phyloP scores from a whole-genome alignment of 2,888 invertebrate genomes.

The Calliphora vomitoria region DNA sequence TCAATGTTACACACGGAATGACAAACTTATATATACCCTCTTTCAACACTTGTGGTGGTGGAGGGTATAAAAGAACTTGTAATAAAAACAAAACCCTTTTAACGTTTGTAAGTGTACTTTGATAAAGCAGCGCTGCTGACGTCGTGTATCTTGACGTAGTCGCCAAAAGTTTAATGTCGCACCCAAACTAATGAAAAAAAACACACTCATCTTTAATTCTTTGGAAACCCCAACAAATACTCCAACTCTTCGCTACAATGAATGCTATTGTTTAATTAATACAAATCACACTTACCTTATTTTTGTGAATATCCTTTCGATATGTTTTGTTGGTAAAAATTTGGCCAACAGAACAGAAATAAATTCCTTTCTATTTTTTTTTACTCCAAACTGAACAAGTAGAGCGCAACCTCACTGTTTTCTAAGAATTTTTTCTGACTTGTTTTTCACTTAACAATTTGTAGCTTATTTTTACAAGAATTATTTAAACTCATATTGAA shows the following conservation, averaged over 20 bases:
- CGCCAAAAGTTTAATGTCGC: slow-evolving; percentile 61
- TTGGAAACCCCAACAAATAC: slow-evolving; percentile 21
- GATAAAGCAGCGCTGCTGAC: slow-evolving; percentile 51
- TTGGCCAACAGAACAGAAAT: slow-evolving; percentile 27
- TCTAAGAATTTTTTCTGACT: slow-evolving; percentile 63
- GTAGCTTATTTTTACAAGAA: background rate
- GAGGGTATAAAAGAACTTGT: no score
- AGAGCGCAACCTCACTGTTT: slow-evolving; percentile 65
- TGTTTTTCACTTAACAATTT: slow-evolving; percentile 58
- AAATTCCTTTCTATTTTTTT: slow-evolving; percentile 59
- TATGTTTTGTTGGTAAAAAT: slow-evolving; percentile 28
- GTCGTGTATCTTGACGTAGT: slow-evolving; percentile 29
- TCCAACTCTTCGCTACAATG: background rate
- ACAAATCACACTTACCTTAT: slow-evolving; percentile 44
- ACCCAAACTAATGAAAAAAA: slow-evolving; percentile 61
- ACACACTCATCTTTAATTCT: slow-evolving; percentile 59
- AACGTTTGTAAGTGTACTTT: slow-evolving; percentile 49
- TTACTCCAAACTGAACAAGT: slow-evolving; percentile 34
- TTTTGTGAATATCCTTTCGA: slow-evolving; percentile 18
- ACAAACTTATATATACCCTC: no score
- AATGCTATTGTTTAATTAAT: slow-evolving; percentile 11
- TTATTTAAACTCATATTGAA: slow-evolving; percentile 43
- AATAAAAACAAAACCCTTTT: slow-evolving; percentile 59
- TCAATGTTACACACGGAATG: no score
- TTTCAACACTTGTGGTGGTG: no score